Percentiles rank a stretch among this genome's conserved stretches.
Conservation (phyloP, 1,140 invertebrate genomes). For the Cotesia glomerata region DNA sequence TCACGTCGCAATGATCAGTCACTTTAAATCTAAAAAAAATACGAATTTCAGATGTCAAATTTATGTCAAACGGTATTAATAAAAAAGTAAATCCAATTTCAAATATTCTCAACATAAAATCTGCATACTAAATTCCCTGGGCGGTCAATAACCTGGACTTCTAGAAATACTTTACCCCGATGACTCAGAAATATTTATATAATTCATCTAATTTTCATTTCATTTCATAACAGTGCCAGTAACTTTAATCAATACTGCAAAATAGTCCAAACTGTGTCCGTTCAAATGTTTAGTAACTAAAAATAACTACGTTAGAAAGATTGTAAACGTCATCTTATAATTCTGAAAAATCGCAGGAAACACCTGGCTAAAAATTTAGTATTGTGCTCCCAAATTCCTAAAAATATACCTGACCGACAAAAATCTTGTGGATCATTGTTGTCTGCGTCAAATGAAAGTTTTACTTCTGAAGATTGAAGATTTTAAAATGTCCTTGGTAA, state of each 20-base stretch:
- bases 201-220: background rate
- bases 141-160: background rate
- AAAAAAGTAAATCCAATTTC: background rate
- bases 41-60: background rate
- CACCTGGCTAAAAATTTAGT: background rate
- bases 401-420: no score
- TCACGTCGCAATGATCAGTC: no score
- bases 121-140: background rate
- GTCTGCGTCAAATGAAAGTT: no score
- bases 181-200: background rate
- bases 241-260: no score
- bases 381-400: background rate
- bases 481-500: no score
- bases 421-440: no score
- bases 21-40: no score
- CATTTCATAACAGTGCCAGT: background rate
- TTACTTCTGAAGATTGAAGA: no score
- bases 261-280: no score
- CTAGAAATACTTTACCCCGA: background rate
- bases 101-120: background rate
- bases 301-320: no score
- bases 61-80: background rate
- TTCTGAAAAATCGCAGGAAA: background rate
- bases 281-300: no score
- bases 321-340: no score